These are phyloP conservation scores for Channa striata DNA, from an alignment of 2,797 vertebrate species.

Conservation along the genomic window DNA sequence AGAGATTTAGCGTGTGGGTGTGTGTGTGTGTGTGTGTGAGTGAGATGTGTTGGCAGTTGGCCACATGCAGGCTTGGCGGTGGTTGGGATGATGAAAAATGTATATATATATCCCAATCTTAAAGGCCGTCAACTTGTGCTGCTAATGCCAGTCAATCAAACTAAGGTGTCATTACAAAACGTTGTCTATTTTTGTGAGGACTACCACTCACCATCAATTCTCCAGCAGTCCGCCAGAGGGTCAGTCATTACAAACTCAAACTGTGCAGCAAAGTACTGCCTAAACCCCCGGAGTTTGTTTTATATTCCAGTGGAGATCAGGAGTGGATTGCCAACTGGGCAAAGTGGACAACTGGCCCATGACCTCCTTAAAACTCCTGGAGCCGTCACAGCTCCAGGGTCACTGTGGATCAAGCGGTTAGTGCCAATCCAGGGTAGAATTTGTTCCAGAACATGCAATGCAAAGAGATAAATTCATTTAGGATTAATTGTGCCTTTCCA, in stretches of 20 bases:
- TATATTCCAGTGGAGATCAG: neutral
- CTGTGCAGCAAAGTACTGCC: neutral
- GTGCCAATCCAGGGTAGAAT: no score
- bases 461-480: no score
- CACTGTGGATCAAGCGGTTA: no score
- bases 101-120: conserved; percentile 21
- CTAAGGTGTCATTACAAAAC: conserved; percentile 3
- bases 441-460: no score
- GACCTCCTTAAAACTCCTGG: neutral
- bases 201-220: neutral
- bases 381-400: neutral
- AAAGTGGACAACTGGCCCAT: neutral
- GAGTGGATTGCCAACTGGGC: neutral
- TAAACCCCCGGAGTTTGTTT: neutral
- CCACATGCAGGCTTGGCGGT: conserved; percentile 10
- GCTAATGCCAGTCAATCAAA: conserved; percentile 41
- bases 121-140: conserved; percentile 49
- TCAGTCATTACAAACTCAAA: neutral
- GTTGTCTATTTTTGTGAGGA: conserved; percentile 4
- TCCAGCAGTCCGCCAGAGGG: neutral
- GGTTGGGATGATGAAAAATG: conserved; percentile 36
- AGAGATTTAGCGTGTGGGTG: conserved; percentile 13
- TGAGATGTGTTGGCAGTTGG: conserved; percentile 42
- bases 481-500: no score
- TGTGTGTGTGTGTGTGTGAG: conserved; percentile 16